phyloP scores from a whole-genome alignment of 1,140 invertebrate genomes.

The Nephotettix cincticeps region DNA sequence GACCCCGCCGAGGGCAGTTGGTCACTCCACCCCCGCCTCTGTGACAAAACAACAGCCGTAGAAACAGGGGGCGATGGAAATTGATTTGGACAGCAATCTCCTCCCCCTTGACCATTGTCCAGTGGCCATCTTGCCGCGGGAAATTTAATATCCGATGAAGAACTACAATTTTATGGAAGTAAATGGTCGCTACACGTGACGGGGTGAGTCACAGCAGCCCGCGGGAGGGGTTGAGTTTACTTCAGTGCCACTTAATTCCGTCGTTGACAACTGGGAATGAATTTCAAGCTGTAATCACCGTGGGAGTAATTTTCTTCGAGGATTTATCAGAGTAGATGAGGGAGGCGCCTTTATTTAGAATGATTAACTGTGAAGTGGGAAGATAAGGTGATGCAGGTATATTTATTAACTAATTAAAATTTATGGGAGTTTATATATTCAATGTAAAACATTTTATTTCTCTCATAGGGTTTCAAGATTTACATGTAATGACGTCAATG shows the following conservation, averaged over 20 bases:
- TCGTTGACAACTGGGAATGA: background rate
- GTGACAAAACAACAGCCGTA: no score
- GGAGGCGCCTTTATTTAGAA: no score
- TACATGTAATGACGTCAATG: no score
- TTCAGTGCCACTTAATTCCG: background rate
- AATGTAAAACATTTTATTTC: no score
- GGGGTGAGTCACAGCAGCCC: background rate
- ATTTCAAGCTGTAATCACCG: no score
- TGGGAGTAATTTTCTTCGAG: no score
- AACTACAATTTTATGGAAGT: slow-evolving; percentile 22
- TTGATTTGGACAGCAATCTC: slow-evolving; percentile 2
- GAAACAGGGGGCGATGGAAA: background rate
- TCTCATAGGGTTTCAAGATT: no score
- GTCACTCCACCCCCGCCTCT: background rate
- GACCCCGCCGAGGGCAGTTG: background rate
- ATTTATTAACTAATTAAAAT: no score
- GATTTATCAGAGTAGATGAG: no score
- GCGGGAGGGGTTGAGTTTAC: background rate
- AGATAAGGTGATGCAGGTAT: no score
- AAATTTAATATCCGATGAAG: slow-evolving; percentile 10
- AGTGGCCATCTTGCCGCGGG: slow-evolving; percentile 4
- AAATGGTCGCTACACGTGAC: background rate
- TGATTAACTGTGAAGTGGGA: no score
- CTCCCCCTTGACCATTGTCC: slow-evolving; percentile 7
- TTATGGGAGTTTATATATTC: no score